phyloP scores from a whole-genome alignment of 2,888 invertebrate species.

The Philhelius pedissequus region DNA sequence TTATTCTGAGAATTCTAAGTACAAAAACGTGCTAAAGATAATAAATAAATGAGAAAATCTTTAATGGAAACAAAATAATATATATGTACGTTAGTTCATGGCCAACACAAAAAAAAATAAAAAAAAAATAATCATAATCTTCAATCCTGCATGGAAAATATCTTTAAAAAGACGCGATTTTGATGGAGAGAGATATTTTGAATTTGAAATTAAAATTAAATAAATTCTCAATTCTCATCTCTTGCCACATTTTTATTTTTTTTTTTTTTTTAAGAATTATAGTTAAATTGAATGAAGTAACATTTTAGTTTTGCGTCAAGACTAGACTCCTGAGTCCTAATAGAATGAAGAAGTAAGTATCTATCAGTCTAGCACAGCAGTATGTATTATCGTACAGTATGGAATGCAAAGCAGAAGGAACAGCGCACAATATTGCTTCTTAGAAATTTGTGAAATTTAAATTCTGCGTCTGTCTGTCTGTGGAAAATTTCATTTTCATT shows the following conservation, averaged over 20 bases:
- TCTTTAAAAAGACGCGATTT: too few relatives aligned
- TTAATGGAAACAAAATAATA: too few relatives aligned
- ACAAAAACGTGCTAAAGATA: too few relatives aligned
- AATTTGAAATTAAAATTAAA: conserved; percentile 52
- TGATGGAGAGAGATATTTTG: too few relatives aligned
- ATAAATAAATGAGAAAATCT: too few relatives aligned
- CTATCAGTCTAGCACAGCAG: too few relatives aligned
- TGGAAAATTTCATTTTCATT: conserved; percentile 64
- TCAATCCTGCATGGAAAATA: too few relatives aligned
- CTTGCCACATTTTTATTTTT: conserved; percentile 17
- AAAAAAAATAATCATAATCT: too few relatives aligned
- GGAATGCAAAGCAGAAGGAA: not conserved
- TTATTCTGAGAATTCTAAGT: too few relatives aligned
- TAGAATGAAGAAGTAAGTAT: not conserved
- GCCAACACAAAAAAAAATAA: too few relatives aligned
- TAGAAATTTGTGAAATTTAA: conserved; percentile 62
- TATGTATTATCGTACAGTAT: too few relatives aligned
- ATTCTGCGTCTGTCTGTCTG: conserved; percentile 64
- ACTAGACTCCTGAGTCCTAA: not conserved
- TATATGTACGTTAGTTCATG: too few relatives aligned
- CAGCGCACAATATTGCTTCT: conserved; percentile 52
- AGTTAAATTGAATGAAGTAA: conserved; percentile 33
- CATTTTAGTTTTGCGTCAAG: conserved; percentile 27
- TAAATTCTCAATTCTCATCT: conserved; percentile 8
- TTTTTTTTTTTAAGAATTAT: not conserved